Conservation (phyloP, 2,888 invertebrate species). For the Gibbula magus region DNA sequence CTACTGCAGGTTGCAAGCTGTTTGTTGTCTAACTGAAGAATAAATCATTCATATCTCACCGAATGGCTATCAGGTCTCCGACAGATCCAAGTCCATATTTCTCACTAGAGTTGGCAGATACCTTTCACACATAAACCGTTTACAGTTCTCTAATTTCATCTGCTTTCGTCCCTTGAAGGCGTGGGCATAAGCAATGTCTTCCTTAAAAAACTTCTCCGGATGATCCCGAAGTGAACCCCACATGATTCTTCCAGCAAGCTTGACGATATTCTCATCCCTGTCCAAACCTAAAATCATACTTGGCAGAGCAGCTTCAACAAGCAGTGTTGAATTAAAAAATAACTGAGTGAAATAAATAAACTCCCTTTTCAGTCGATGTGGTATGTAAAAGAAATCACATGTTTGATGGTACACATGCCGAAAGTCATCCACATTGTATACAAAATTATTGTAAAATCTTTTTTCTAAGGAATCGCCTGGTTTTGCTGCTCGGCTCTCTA, state of each 20-base stretch:
- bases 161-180: slow-evolving; percentile 1
- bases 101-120: background rate
- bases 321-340: background rate
- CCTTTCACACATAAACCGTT: background rate
- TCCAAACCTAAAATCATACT: slow-evolving; percentile 9
- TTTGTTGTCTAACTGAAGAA: no score
- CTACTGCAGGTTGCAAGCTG: no score
- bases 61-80: no score
- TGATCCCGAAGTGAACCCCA: background rate
- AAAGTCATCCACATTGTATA: background rate
- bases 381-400: slow-evolving; percentile 16
- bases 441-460: background rate
- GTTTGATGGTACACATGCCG: background rate
- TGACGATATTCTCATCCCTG: background rate
- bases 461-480: background rate
- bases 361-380: background rate
- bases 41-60: no score
- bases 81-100: background rate
- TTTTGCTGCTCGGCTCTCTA: background rate
- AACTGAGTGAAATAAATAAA: background rate
- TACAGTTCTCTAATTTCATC: background rate
- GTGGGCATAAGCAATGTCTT: background rate
- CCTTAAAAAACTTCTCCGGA: background rate
- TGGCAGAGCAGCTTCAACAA: background rate
- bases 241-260: background rate